Evolutionary conservation across 92 coral and sea anemone species (phyloP).

Genomic region (Heliopora coerulea): DNA sequence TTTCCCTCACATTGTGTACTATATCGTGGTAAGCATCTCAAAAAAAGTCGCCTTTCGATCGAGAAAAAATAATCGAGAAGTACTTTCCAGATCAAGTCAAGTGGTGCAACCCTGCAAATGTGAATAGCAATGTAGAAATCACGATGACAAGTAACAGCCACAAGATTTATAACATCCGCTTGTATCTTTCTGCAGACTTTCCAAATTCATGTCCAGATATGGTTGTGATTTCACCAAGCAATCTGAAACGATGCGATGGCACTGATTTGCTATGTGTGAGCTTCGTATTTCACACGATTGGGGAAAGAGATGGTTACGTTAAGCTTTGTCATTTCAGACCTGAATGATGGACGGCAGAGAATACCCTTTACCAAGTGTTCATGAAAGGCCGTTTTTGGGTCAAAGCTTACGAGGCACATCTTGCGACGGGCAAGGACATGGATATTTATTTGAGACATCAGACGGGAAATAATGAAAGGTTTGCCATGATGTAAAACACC

Average conservation of each 20-base stretch:
- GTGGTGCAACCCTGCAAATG: constrained; percentile 60
- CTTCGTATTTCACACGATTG: constrained; percentile 14
- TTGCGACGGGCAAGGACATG: constrained; percentile 30
- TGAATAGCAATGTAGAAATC: constrained; percentile 41
- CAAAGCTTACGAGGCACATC: constrained; percentile 50
- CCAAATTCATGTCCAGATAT: constrained; percentile 51
- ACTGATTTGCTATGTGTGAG: background rate
- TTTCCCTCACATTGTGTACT: no score
- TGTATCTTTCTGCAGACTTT: constrained; percentile 38
- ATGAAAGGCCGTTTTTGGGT: constrained; percentile 52
- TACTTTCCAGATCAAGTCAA: constrained; percentile 60
- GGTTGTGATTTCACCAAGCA: constrained; percentile 27
- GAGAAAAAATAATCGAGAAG: constrained; percentile 57
- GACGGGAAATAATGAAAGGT: background rate
- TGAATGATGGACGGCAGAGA: constrained; percentile 35
- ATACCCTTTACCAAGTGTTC: constrained; percentile 48
- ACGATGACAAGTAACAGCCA: constrained; percentile 37
- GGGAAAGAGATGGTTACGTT: constrained; percentile 22
- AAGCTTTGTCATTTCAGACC: constrained; percentile 39
- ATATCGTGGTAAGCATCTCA: constrained; percentile 75
- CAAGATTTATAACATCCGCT: constrained; percentile 11
- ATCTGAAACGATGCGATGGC: constrained; percentile 23
- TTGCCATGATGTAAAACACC: no score
- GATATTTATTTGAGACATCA: constrained; percentile 34
- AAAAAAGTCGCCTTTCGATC: constrained; percentile 51